Evolutionary conservation across 1,140 invertebrate species (phyloP).

Genomic region (Riptortus pedestris): DNA sequence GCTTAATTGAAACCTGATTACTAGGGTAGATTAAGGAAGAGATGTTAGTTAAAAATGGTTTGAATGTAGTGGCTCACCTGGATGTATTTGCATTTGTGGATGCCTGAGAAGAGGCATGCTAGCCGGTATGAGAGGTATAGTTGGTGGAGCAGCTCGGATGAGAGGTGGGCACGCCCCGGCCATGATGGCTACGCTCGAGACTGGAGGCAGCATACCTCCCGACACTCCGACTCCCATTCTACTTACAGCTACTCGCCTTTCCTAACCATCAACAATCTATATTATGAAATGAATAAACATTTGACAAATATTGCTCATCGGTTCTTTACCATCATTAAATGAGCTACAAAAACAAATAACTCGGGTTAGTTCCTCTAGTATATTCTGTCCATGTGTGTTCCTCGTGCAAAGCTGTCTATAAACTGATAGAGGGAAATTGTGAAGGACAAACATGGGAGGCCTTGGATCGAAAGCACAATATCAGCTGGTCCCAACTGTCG

Average conservation of each 20-base stretch:
- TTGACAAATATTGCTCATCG: slow-evolving; percentile 15
- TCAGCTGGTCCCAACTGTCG: too few relatives aligned
- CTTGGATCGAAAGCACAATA: too few relatives aligned
- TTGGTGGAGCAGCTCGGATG: slow-evolving; percentile 34
- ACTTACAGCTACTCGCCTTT: slow-evolving; percentile 5
- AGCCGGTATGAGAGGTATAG: slow-evolving; percentile 32
- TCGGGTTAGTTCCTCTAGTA: too few relatives aligned
- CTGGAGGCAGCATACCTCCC: slow-evolving; percentile 25
- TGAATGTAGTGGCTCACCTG: slow-evolving; percentile 54
- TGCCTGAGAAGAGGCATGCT: slow-evolving; percentile 44
- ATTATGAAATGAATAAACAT: slow-evolving; percentile 8
- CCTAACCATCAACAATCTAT: slow-evolving; percentile 2
- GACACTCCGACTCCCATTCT: slow-evolving; percentile 25
- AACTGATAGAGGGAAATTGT: too few relatives aligned
- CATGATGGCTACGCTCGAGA: slow-evolving; percentile 32
- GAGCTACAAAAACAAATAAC: too few relatives aligned
- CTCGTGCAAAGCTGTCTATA: too few relatives aligned
- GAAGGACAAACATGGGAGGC: too few relatives aligned
- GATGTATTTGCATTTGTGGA: slow-evolving; percentile 55
- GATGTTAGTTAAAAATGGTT: too few relatives aligned
- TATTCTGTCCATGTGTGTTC: too few relatives aligned
- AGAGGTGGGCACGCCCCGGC: slow-evolving; percentile 30
- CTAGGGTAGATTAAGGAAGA: too few relatives aligned
- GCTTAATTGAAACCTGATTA: too few relatives aligned
- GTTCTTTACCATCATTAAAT: too few relatives aligned